Percentiles rank a stretch among this genome's conserved stretches.
phyloP scores from a whole-genome alignment of 2,888 invertebrate genomes.

The Lasioglossum leucozonium region DNA sequence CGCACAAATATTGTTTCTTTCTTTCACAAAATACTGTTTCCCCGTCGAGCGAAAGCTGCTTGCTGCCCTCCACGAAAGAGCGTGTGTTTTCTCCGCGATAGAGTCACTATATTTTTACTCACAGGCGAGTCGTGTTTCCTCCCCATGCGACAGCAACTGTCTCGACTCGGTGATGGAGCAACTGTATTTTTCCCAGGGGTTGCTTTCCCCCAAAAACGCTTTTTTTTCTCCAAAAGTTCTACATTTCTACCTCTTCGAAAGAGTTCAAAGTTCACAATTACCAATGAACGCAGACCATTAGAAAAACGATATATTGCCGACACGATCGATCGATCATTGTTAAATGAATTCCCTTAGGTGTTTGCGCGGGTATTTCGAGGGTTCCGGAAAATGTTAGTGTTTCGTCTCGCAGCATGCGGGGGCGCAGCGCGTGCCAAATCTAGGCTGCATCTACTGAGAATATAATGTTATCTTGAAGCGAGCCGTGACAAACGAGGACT shows the following conservation, averaged over 20 bases:
- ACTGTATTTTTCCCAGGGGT: not conserved
- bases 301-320: not conserved
- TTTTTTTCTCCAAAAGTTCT: not conserved
- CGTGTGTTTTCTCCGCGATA: not conserved
- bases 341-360: not conserved
- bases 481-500: not conserved
- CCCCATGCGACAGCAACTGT: not conserved
- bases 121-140: not conserved
- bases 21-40: not conserved
- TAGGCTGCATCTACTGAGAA: conserved; percentile 32
- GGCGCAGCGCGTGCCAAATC: conserved; percentile 35
- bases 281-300: not conserved
- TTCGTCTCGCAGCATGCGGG: conserved; percentile 18
- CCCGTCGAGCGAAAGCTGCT: not conserved
- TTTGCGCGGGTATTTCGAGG: not conserved
- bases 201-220: not conserved
- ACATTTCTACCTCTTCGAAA: not conserved
- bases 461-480: not conserved
- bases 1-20: not conserved
- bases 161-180: not conserved
- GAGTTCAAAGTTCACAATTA: not conserved
- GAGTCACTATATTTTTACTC: not conserved
- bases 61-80: not conserved
- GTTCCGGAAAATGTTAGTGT: not conserved
- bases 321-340: not conserved